These are phyloP conservation scores for Sympetrum striolatum DNA, from an alignment of 2,888 invertebrate species.

Conservation along the genomic window DNA sequence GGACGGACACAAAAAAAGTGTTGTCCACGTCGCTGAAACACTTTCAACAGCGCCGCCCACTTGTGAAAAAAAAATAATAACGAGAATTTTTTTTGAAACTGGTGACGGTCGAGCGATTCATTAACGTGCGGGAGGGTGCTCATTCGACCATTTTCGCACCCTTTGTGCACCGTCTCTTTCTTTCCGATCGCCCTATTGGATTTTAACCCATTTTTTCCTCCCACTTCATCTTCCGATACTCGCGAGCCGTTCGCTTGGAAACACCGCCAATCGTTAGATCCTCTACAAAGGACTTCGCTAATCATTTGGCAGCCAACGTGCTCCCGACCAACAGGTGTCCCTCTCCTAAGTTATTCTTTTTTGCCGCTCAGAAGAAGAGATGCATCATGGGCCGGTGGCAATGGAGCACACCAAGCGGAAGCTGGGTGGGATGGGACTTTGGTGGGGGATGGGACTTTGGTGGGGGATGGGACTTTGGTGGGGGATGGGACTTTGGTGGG, in stretches of 20 bases:
- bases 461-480: neutral
- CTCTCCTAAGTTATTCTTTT: neutral
- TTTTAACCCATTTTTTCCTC: neutral
- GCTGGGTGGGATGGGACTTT: neutral
- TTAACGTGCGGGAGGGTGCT: neutral
- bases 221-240: neutral
- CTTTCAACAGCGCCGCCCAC: neutral
- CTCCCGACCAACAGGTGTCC: neutral
- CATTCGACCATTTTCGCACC: neutral
- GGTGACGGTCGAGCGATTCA: neutral
- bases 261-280: neutral
- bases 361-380: neutral
- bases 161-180: neutral
- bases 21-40: neutral
- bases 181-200: neutral
- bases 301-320: neutral
- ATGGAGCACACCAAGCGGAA: neutral
- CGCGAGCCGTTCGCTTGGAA: neutral
- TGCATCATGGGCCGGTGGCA: conserved; percentile 9
- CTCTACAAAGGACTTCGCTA: neutral
- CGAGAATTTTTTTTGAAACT: neutral
- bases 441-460: neutral
- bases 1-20: neutral
- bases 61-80: neutral
- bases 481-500: neutral